A percentile compares a stretch with the other conserved stretches of the same genome.
phyloP scores from a whole-genome alignment of 1,140 invertebrate genomes.

The Neodiprion pinetum region DNA sequence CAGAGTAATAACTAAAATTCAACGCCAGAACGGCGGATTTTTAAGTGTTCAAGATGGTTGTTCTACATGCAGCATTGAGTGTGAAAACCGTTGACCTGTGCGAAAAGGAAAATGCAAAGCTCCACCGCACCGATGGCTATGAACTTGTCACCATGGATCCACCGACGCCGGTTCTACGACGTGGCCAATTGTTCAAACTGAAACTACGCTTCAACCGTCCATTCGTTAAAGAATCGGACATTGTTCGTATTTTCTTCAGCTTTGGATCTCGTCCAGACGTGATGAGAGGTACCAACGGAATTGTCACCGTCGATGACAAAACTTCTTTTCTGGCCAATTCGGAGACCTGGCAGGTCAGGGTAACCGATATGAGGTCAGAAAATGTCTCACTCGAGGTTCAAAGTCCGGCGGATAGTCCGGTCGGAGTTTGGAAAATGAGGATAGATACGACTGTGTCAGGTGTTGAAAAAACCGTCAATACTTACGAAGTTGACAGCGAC shows the following conservation, averaged over 20 bases:
- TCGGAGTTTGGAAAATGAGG: conserved; percentile 70
- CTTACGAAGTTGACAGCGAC: conserved; percentile 65
- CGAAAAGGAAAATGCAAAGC: conserved; percentile 66
- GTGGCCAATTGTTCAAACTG: conserved; percentile 72
- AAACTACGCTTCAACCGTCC: conserved; percentile 66
- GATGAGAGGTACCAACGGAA: conserved; percentile 66
- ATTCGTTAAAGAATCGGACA: conserved; percentile 64
- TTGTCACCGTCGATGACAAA: conserved; percentile 59
- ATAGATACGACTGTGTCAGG: conserved; percentile 60
- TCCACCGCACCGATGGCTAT: conserved; percentile 71
- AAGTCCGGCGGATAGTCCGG: conserved; percentile 63
- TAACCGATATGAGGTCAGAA: conserved; percentile 60
- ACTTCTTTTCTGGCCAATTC: conserved; percentile 48
- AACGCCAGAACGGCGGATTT: no score
- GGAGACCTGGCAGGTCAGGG: conserved; percentile 62
- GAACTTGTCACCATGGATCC: conserved; percentile 67
- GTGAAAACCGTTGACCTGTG: conserved; percentile 70
- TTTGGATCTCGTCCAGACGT: conserved; percentile 67
- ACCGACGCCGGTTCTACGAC: conserved; percentile 64
- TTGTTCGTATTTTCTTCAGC: conserved; percentile 66
- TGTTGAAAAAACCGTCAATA: conserved; percentile 13
- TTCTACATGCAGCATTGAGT: conserved; percentile 38
- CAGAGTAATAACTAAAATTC: no score
- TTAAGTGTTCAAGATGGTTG: no score
- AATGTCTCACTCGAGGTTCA: conserved; percentile 64